Evolutionary conservation across 2,113 vertebrate genomes (phyloP).

Genomic region (Brienomyrus longianalis): DNA sequence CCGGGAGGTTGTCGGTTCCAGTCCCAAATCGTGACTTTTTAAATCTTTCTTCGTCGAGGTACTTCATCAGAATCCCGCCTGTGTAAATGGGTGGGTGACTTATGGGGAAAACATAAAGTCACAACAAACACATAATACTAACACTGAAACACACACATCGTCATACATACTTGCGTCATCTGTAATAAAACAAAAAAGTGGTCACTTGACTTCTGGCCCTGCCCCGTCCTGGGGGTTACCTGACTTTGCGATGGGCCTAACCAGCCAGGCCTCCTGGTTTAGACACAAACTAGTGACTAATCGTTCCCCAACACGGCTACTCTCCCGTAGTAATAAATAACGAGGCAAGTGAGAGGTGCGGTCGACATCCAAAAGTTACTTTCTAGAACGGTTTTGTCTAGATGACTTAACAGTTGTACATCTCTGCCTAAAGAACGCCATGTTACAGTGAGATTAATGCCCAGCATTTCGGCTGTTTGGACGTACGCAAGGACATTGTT

Average conservation of each 20-base stretch:
- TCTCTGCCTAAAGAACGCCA: neutral
- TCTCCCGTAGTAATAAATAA: neutral
- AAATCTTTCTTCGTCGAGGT: neutral
- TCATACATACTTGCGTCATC: too few species aligned
- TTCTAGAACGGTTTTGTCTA: neutral
- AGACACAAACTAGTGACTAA: slow-evolving; percentile 44
- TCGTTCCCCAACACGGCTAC: slow-evolving; percentile 32
- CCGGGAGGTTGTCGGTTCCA: neutral
- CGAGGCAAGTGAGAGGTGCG: neutral
- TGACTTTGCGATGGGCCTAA: neutral
- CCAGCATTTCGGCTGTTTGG: too few species aligned
- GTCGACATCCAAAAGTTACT: neutral
- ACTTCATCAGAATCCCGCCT: neutral
- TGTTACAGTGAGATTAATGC: too few species aligned
- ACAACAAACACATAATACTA: neutral
- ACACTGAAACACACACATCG: neutral
- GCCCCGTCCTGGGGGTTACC: neutral
- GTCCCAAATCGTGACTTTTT: neutral
- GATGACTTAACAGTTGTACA: neutral
- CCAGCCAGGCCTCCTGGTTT: neutral
- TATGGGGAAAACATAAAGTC: neutral
- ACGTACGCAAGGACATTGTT: too few species aligned
- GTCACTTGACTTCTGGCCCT: neutral
- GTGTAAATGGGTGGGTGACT: neutral
- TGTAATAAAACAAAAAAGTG: neutral